These are phyloP conservation scores for Syngnathoides biaculeatus DNA, from an alignment of 2,113 vertebrate species.

Conservation along the genomic window DNA sequence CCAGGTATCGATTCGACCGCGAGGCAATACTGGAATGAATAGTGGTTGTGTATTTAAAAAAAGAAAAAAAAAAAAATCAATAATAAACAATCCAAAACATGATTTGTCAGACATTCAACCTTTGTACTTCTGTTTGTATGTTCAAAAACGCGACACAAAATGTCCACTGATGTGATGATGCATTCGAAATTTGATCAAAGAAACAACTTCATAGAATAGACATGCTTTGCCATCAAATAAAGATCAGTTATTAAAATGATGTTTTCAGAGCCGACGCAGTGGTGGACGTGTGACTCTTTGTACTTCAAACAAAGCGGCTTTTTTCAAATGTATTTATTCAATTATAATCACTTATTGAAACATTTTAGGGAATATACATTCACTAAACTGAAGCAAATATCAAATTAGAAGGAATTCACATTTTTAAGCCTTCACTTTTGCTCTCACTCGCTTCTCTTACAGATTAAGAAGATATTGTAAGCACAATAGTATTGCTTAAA, in stretches of 20 bases:
- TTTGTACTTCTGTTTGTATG: background rate
- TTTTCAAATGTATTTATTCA: background rate
- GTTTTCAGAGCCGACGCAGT: background rate
- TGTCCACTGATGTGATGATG: slow-evolving; percentile 7
- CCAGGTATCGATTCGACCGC: background rate
- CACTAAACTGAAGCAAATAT: no score
- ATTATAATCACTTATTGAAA: background rate
- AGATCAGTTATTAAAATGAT: slow-evolving; percentile 24
- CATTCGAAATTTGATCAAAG: background rate
- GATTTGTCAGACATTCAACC: slow-evolving; percentile 15
- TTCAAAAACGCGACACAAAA: slow-evolving; percentile 5
- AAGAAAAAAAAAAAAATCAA: slow-evolving; percentile 10
- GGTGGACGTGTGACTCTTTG: background rate
- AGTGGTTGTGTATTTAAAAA: background rate
- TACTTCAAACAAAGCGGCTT: slow-evolving; percentile 1
- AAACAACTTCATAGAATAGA: background rate
- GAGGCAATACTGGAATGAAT: slow-evolving; percentile 7
- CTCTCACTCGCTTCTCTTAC: background rate
- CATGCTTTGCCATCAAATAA: slow-evolving; percentile 2
- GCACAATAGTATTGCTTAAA: no score
- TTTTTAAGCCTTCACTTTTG: background rate
- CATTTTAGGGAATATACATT: background rate
- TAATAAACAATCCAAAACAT: slow-evolving; percentile 4
- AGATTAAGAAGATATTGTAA: background rate
- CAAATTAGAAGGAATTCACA: no score